Evolutionary conservation across 2,113 vertebrate genomes (phyloP), one percentile per base, ranked within the genome.

Genomic region (Tragelaphus strepsiceros): DNA sequence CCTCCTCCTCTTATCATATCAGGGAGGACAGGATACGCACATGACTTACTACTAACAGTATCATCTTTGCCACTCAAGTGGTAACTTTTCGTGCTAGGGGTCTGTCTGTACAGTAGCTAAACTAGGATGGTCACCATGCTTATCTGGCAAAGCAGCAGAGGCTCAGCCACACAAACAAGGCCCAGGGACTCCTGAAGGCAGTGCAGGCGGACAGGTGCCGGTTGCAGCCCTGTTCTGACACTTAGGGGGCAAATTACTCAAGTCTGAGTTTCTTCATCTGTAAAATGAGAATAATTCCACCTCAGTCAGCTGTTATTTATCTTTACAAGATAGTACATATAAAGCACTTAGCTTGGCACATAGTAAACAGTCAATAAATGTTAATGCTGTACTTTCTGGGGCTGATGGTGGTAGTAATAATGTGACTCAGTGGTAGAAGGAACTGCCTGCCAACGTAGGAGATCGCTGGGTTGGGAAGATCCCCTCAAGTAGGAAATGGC

Each of bases 141-240:
- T 89, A 84, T 91, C 43, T 87, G 53, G 67, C 61, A 95, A 96
- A 94, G 84, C 85, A 85, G n/a, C 53, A 97, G 54, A 82, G 9
- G 22, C 71, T 56, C 58, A 74, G 80, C 5, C 64, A 80, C 17
- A 84, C 51, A 35, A 15, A 15, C 28, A 7, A 62, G 28, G 28
- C 56, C 54, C 28, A 5, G 16, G 16, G 62, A 2, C 24, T 53
- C 86, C 16, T 59, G 30, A 96, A 93, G 64, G 59, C 11, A 74
- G 64, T 22, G 22, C 15, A 58, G 22, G 32, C 86, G 90, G 35
- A 85, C 10, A 56, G 64, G 46, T 64, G 10, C n/a, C 64, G 12
- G 28, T 64, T 77, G 77, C 59, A 91, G 35, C 12, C 59, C 39
- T 3, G 88, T 92, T 88, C 62, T 92, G 82, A 51, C 43, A 80